These are phyloP conservation scores for Esox niger DNA, from an alignment of 2,113 vertebrate species.

Conservation along the genomic window DNA sequence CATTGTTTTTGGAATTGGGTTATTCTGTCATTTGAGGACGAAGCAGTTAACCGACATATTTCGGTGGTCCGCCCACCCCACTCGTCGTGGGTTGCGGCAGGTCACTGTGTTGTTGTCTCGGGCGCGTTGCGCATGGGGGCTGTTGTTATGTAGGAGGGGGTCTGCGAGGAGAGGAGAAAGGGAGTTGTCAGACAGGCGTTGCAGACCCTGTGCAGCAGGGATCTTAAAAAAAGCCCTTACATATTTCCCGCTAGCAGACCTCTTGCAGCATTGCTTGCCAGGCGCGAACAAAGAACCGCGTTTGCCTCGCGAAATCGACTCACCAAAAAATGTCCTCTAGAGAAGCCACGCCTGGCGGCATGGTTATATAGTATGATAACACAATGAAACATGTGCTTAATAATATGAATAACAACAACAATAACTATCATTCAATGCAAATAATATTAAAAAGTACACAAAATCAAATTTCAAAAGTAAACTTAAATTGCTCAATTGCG, in stretches of 20 bases:
- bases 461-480: background rate
- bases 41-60: constrained; percentile 54
- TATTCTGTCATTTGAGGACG: background rate
- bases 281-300: constrained; percentile 69
- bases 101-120: constrained; percentile 64
- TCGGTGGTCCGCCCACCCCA: constrained; percentile 64
- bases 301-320: constrained; percentile 44
- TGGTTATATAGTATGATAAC: constrained; percentile 34
- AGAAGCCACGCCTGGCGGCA: constrained; percentile 65
- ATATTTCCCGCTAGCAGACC: constrained; percentile 40
- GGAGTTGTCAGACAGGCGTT: constrained; percentile 70
- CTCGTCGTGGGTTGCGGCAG: constrained; percentile 64
- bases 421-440: background rate
- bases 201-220: constrained; percentile 67
- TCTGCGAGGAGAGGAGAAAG: constrained; percentile 53
- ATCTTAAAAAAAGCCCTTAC: constrained; percentile 48
- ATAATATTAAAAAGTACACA: background rate
- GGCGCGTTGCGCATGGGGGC: constrained; percentile 67
- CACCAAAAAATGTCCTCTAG: constrained; percentile 63
- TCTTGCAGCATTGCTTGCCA: constrained; percentile 33
- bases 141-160: constrained; percentile 56
- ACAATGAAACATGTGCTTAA: constrained; percentile 40
- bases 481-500: background rate
- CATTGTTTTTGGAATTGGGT: background rate
- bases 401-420: background rate